Base-by-base conservation (phyloP, 2,113 vertebrate genomes). In the Opisthocomus hoazin region DNA sequence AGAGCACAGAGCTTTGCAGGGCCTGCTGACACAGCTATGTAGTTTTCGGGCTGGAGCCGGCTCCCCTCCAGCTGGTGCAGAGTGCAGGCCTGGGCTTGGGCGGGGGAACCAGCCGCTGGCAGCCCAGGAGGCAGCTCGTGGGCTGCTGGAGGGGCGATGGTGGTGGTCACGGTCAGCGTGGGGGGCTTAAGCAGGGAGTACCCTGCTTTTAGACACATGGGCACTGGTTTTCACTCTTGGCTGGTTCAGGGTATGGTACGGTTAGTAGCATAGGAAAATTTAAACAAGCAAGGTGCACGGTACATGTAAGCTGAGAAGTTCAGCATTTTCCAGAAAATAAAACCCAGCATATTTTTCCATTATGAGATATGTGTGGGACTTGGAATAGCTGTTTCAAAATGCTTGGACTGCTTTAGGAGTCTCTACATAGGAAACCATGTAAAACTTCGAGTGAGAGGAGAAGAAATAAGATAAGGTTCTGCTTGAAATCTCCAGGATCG, bases 241-340 rank as follows among this genome's bases (percentile, higher is more conserved):
- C 19, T 51, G 9, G 9, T 23, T 87, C 57, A 58, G 51, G 9
- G 8, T 63, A 18, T 69, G 45, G 50, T 53, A 8, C 51, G 12
- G 61, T n/a, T 39, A 37, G 27, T 22, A 73, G 26, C 45, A 50
- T 10, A 39, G 29, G 56, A 27, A 54, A 36, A 16, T 48, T 43
- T 63, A 57, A 73, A 37, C 32, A 63, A 41, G n/a, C 30, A 29
- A 60, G 12, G 30, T n/a, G 46, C 34, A 46, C 3, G 1, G 12
- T 58, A 11, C 9, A 19, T 0, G 0, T 18, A 10, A 46, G 37
- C 53, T 32, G 48, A 78, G 26, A n/a, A n/a, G n/a, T n/a, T n/a
- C n/a, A n/a, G n/a, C n/a, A n/a, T 73, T 74, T 83, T 68, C 36
- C 23, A 65, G n/a, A 32, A 51, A 63, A 58, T 45, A 50, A 63